Base-by-base conservation (phyloP, 2,888 invertebrate species). In the Drosophila limbata region DNA sequence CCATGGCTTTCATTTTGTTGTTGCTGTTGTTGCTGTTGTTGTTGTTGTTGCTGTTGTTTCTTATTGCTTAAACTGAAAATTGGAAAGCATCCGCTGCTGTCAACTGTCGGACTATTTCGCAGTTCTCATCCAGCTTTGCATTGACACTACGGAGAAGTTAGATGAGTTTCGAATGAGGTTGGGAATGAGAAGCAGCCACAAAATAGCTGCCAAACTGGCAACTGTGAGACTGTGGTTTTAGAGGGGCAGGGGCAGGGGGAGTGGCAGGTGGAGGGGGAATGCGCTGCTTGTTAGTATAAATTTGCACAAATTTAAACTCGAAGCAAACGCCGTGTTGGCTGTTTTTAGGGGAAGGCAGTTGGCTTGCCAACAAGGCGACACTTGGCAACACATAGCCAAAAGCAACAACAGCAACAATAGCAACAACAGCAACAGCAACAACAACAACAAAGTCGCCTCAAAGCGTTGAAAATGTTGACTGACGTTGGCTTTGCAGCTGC, bases 401-500 rank as follows among this genome's bases (percentile, higher is more conserved):
- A 73, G 63, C 73, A 77, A 9, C 51, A 64, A 31, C 50, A 68
- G 5, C 44, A 67, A 39, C 42, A 64, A 39, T 35, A 60, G 47
- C 21, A 47, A 35, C 48, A 35, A 28, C 47, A 69, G 15, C 73
- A 77, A 11, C 0, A 21, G n/a, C 51, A 64, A 35, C 47, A 68
- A 8, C 44, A 67, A 13, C 61, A 61, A 44, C 28, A 66, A 70
- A 42, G 48, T 69, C 55, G 50, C 76, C 76, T 79, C 66, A 75
- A 74, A 77, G 69, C 69, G 67, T 66, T 71, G 74, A 69, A 74
- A 66, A 75, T 81, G 80, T 76, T 82, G 80, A 76, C 82, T 82
- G 80, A 76, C 82, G 79, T 69, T 82, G 79, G 79, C 82, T 82
- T 53, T 81, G 84, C 88, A 85, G 77, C 81, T 82, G 88, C 25